Conservation (phyloP, 2,113 vertebrate genomes). For the Fukomys damarensis region DNA sequence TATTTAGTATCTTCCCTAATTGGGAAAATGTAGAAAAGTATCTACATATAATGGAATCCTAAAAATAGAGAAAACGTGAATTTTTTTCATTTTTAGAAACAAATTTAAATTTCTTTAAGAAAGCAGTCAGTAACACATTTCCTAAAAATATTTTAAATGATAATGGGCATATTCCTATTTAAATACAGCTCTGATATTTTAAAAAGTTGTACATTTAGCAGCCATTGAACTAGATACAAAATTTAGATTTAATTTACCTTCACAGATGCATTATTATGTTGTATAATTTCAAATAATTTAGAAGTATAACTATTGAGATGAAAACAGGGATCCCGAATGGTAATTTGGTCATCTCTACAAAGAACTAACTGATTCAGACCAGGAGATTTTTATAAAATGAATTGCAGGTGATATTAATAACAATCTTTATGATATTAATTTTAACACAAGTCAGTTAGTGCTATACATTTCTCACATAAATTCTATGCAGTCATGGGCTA, state of each 20-base stretch:
- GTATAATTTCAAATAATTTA: constrained; percentile 58
- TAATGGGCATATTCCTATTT: background rate
- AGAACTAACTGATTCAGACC: constrained; percentile 69
- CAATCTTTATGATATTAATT: constrained; percentile 55
- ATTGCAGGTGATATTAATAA: constrained; percentile 74
- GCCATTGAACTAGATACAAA: constrained; percentile 57
- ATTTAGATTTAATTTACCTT: constrained; percentile 68
- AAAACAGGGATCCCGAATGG: constrained; percentile 63
- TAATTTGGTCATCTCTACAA: constrained; percentile 71
- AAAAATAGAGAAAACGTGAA: background rate
- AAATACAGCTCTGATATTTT: background rate
- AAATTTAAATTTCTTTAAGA: background rate
- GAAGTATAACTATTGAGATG: constrained; percentile 68
- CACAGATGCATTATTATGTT: constrained; percentile 63
- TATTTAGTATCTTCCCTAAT: background rate
- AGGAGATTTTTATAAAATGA: constrained; percentile 73
- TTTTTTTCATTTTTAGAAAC: background rate
- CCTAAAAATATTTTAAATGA: constrained; percentile 18
- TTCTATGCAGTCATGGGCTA: background rate
- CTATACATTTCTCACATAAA: constrained; percentile 22
- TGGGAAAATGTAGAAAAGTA: background rate
- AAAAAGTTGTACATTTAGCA: constrained; percentile 61
- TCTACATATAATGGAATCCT: background rate
- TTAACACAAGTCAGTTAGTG: constrained; percentile 53
- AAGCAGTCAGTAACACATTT: background rate